Evolutionary conservation across 2,113 vertebrate genomes (phyloP).

Genomic region (Nycticorax nycticorax): DNA sequence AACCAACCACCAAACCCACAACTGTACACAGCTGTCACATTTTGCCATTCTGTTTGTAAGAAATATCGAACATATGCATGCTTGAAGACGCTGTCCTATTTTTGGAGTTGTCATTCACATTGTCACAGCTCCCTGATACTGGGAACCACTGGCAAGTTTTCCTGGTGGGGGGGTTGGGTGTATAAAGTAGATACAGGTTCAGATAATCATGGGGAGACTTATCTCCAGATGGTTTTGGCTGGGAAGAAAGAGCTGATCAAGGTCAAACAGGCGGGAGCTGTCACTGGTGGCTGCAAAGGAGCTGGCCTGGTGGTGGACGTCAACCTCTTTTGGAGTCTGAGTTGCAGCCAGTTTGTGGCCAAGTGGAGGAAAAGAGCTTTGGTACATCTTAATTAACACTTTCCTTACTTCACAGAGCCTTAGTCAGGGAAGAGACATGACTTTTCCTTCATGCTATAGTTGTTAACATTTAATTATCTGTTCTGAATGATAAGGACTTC

Average conservation of each 20-base stretch:
- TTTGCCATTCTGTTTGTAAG: neutral
- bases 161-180: neutral
- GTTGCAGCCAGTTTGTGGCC: neutral
- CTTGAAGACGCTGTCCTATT: neutral
- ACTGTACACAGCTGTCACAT: neutral
- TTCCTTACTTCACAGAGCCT: neutral
- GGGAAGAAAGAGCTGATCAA: neutral
- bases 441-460: neutral
- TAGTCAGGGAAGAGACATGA: neutral
- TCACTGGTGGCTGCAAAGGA: neutral
- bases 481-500: neutral
- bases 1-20: neutral
- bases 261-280: neutral
- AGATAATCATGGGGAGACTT: rapidly evolving
- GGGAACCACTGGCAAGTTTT: neutral
- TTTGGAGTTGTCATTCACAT: neutral
- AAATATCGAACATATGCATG: neutral
- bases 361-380: neutral
- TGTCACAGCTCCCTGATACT: neutral
- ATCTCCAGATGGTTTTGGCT: neutral
- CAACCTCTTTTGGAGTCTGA: neutral
- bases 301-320: neutral
- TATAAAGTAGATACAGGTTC: neutral
- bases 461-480: neutral
- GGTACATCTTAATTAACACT: neutral